These are phyloP conservation scores for Clistopyga incitator DNA, from an alignment of 2,888 invertebrate genomes.

Conservation along the genomic window DNA sequence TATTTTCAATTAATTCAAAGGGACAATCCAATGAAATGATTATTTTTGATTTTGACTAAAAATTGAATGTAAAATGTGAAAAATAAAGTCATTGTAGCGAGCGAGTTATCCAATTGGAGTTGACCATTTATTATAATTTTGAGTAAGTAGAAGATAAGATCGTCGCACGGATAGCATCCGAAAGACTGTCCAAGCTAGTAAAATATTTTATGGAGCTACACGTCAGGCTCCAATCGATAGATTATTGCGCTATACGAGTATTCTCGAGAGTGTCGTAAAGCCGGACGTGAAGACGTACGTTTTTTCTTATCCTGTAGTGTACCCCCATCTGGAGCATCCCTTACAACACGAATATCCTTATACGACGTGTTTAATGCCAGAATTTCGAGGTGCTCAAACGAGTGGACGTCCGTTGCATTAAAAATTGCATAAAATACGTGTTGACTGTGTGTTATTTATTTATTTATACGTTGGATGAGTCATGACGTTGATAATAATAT, in stretches of 20 bases:
- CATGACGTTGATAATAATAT: too few relatives aligned
- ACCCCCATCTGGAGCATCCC: conserved; percentile 46
- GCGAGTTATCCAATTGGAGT: not conserved
- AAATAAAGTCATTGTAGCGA: not conserved
- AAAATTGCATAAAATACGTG: not conserved
- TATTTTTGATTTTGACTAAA: too few relatives aligned
- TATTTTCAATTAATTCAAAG: too few relatives aligned
- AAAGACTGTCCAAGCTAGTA: conserved; percentile 51
- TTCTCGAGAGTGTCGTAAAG: conserved; percentile 72
- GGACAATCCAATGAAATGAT: too few relatives aligned
- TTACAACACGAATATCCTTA: conserved; percentile 63
- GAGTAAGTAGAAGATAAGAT: not conserved
- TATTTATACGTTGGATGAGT: too few relatives aligned
- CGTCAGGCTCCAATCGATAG: conserved; percentile 69
- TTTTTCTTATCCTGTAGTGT: conserved; percentile 59
- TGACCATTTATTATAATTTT: conserved; percentile 17
- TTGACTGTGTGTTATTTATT: too few relatives aligned
- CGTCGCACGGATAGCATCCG: not conserved
- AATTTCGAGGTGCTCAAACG: conserved; percentile 50
- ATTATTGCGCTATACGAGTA: conserved; percentile 70
- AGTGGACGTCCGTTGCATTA: conserved; percentile 47
- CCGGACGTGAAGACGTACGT: conserved; percentile 69
- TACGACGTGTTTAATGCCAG: conserved; percentile 70
- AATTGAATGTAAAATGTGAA: not conserved
- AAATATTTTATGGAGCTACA: conserved; percentile 69